phyloP scores from a whole-genome alignment of 2,797 vertebrate species.

The Furcifer pardalis region DNA sequence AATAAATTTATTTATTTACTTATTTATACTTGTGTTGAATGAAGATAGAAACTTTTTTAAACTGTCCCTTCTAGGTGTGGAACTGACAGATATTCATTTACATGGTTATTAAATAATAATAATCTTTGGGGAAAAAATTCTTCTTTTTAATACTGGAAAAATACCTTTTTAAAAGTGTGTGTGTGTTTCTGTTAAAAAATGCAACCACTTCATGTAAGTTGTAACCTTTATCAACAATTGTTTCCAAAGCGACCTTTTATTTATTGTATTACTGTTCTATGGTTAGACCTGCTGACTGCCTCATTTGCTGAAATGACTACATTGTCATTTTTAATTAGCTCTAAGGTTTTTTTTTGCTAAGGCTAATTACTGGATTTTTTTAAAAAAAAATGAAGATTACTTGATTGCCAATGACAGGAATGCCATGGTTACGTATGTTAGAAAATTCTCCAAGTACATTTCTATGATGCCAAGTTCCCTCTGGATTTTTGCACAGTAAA shows the following conservation, averaged over 20 bases:
- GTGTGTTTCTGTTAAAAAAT: background rate
- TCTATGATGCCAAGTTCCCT: conserved; percentile 62
- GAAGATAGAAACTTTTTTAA: too few species aligned
- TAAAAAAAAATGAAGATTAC: conserved; percentile 67
- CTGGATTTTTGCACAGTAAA: conserved; percentile 67
- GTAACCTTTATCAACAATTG: background rate
- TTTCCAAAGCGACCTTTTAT: conserved; percentile 53
- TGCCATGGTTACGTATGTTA: conserved; percentile 73
- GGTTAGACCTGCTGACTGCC: conserved; percentile 52
- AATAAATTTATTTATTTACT: too few species aligned
- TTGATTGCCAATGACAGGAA: conserved; percentile 78
- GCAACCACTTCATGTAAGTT: background rate
- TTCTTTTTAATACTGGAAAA: conserved; percentile 1
- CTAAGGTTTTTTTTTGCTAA: conserved; percentile 71
- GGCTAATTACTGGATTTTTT: conserved; percentile 78
- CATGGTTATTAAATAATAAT: conserved; percentile 32
- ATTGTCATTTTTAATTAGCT: conserved; percentile 82
- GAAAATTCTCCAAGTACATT: conserved; percentile 69
- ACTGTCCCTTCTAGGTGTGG: too few species aligned
- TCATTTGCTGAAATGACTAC: conserved; percentile 75
- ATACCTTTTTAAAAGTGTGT: too few species aligned
- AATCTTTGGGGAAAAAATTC: background rate
- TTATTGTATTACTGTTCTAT: conserved; percentile 39
- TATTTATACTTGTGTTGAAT: too few species aligned
- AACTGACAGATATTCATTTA: background rate